A percentile compares a stretch with the other conserved stretches of the same genome.
These are phyloP conservation scores for Monochamus saltuarius DNA, from an alignment of 1,140 invertebrate species.

Conservation along the genomic window DNA sequence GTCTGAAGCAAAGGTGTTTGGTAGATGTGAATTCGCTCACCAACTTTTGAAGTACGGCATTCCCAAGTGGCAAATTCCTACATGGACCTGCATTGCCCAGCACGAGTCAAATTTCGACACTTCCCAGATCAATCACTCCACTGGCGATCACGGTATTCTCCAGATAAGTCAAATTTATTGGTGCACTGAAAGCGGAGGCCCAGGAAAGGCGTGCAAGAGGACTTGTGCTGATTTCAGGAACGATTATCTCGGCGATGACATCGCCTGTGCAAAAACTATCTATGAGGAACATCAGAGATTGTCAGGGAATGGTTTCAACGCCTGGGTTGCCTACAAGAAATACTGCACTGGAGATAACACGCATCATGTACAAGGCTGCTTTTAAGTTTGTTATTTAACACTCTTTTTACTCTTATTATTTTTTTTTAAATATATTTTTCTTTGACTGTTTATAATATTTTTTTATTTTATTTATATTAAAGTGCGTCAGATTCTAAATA, in stretches of 20 bases:
- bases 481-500: too few species aligned
- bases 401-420: constrained; percentile 1
- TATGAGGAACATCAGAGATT: constrained; percentile 4
- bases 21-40: constrained; percentile 27
- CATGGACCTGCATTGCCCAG: constrained; percentile 32
- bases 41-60: constrained; percentile 7
- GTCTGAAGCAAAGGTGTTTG: constrained; percentile 19
- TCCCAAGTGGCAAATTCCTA: constrained; percentile 9
- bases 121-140: constrained; percentile 17
- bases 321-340: constrained; percentile 23
- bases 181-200: constrained; percentile 24
- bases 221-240: background rate
- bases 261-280: constrained; percentile 8
- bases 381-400: constrained; percentile 16
- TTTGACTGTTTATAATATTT: constrained; percentile 1
- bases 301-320: constrained; percentile 19
- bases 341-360: constrained; percentile 18
- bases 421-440: constrained; percentile 3
- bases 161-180: constrained; percentile 32
- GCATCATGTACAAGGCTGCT: constrained; percentile 7
- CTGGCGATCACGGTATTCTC: constrained; percentile 32
- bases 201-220: constrained; percentile 14
- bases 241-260: constrained; percentile 8
- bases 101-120: constrained; percentile 34
- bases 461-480: too few species aligned